A percentile compares a stretch with the other conserved stretches of the same genome.
These are phyloP conservation scores for Ganaspis brasiliensis DNA, from an alignment of 2,888 invertebrate genomes.

Conservation along the genomic window DNA sequence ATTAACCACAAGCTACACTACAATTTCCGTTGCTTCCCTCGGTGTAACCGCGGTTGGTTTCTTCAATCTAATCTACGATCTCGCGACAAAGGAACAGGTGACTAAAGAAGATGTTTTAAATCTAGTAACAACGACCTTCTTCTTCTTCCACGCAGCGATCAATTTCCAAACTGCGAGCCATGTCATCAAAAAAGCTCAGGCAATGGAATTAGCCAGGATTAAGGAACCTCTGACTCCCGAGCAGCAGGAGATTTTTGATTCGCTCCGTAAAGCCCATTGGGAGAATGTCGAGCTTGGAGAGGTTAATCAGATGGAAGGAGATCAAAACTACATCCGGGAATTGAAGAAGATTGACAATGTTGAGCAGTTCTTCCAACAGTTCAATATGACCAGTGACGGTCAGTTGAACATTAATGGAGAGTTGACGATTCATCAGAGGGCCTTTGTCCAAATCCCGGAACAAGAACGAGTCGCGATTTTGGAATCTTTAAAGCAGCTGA, in stretches of 20 bases:
- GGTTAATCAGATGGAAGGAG: not conserved
- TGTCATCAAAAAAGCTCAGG: not conserved
- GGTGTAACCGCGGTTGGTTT: not conserved
- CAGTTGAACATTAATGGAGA: not conserved
- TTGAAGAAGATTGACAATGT: not conserved
- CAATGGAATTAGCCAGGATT: not conserved
- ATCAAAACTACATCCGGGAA: not conserved
- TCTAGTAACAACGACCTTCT: not conserved
- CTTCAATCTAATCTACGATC: not conserved
- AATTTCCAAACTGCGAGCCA: not conserved
- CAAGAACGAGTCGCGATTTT: not conserved
- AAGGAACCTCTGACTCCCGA: not conserved
- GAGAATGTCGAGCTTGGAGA: not conserved
- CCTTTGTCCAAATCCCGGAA: not conserved
- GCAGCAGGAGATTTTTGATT: not conserved
- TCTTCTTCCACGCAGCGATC: not conserved
- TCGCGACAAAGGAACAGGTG: not conserved
- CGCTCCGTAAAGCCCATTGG: not conserved
- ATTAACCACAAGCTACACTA: not conserved
- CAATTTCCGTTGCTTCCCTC: not conserved
- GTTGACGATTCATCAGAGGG: not conserved
- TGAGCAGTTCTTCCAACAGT: not conserved
- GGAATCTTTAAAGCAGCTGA: not conserved
- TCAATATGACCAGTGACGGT: not conserved
- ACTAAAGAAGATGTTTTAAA: not conserved